Evolutionary conservation across 2,113 vertebrate species (phyloP).

Genomic region (Plotosus lineatus): DNA sequence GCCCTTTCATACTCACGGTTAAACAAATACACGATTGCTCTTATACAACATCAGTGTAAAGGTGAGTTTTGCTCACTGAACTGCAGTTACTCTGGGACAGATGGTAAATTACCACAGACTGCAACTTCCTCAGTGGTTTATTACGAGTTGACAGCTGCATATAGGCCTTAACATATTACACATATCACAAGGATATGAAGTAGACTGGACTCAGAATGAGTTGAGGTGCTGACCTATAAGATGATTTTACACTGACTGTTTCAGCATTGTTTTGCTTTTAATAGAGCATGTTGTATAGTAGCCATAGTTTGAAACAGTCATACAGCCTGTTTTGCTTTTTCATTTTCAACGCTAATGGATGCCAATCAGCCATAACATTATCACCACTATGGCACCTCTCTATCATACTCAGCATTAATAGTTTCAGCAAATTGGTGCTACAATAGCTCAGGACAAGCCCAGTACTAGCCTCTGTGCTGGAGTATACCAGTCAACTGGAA

Average conservation of each 20-base stretch:
- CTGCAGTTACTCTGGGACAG: slow-evolving; percentile 18
- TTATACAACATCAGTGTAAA: slow-evolving; percentile 5
- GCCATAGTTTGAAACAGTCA: slow-evolving; percentile 14
- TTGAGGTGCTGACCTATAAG: slow-evolving; percentile 34
- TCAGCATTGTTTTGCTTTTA: slow-evolving; percentile 2
- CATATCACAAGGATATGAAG: slow-evolving; percentile 34
- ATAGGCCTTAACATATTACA: slow-evolving; percentile 34
- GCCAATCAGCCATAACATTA: no score
- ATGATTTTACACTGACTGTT: slow-evolving; percentile 28
- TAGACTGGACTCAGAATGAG: slow-evolving; percentile 2
- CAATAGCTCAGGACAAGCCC: no score
- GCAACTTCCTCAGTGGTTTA: neutral
- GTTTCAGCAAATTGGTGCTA: no score
- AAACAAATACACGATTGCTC: neutral
- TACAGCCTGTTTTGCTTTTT: slow-evolving; percentile 1
- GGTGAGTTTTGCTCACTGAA: neutral
- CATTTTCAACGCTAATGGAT: neutral
- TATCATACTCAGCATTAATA: no score
- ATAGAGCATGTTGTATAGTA: neutral
- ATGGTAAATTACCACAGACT: slow-evolving; percentile 1
- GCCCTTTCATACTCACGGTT: neutral
- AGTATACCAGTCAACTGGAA: no score
- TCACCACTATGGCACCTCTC: no score
- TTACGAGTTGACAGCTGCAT: slow-evolving; percentile 25
- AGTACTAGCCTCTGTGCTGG: no score